These are phyloP conservation scores for Brachionus rubens DNA, from an alignment of 1,140 invertebrate genomes.

Conservation along the genomic window DNA sequence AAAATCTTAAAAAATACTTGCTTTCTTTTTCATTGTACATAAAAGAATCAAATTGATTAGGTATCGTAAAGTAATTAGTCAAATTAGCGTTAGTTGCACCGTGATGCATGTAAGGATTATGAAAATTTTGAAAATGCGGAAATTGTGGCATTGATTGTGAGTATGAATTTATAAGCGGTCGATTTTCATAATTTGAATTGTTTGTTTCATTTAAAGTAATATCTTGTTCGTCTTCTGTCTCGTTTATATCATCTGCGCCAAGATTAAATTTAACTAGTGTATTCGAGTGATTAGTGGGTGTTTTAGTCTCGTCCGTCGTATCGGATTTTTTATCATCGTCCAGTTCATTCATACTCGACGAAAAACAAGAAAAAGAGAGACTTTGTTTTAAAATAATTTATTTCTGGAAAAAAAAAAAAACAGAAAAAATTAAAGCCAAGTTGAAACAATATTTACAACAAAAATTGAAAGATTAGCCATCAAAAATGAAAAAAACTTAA, in stretches of 20 bases:
- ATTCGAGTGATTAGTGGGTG: not conserved
- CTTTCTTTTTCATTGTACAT: constrained; percentile 34
- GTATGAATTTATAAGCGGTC: constrained; percentile 30
- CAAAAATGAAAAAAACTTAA: constrained; percentile 22
- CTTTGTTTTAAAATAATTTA: not conserved
- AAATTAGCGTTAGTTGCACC: constrained; percentile 6
- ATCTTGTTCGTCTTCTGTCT: constrained; percentile 38
- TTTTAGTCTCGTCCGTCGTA: constrained; percentile 13
- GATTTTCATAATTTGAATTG: constrained; percentile 1
- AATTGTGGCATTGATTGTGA: constrained; percentile 46
- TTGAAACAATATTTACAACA: constrained; percentile 14
- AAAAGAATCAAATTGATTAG: not conserved
- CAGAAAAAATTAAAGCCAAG: not conserved
- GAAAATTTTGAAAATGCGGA: constrained; percentile 1
- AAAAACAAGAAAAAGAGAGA: not conserved
- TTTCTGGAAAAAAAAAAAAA: not conserved
- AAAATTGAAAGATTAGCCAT: constrained; percentile 18
- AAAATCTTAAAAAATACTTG: constrained; percentile 22
- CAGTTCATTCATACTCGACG: constrained; percentile 27
- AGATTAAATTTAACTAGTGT: constrained; percentile 39
- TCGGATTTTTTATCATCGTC: constrained; percentile 22
- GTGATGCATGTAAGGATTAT: not conserved
- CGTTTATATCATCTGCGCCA: not conserved
- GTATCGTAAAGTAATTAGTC: not conserved
- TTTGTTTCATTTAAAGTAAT: not conserved